Percentiles rank a stretch among this genome's conserved stretches.
Conservation (phyloP, 2,113 vertebrate species). For the Neolamprologus toae region DNA sequence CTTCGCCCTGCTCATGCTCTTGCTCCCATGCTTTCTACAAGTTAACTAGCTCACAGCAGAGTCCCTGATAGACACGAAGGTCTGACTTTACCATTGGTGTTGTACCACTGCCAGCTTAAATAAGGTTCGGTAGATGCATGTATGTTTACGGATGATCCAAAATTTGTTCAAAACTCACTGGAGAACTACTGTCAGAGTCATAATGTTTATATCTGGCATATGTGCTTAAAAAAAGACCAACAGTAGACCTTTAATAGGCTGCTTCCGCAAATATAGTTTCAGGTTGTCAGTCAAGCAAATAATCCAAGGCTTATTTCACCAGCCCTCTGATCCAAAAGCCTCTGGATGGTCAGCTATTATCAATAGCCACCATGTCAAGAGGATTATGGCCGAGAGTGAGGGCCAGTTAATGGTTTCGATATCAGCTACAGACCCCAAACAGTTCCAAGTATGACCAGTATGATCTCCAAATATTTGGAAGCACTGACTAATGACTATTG, state of each 20-base stretch:
- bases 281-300: not conserved
- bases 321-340: not conserved
- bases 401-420: not conserved
- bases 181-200: not conserved
- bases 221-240: not conserved
- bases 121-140: not conserved
- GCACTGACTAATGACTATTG: not conserved
- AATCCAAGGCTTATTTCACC: not conserved
- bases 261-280: not conserved
- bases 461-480: not conserved
- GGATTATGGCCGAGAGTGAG: not conserved
- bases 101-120: not conserved
- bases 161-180: not conserved
- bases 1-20: not conserved
- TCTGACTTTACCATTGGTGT: not conserved
- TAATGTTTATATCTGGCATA: not conserved
- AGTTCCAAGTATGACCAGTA: not conserved
- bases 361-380: not conserved
- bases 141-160: rapidly evolving
- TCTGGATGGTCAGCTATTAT: not conserved
- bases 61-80: constrained; percentile 10
- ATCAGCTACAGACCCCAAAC: not conserved
- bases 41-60: constrained; percentile 34
- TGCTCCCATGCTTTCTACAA: constrained; percentile 1
- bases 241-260: not conserved